Base-by-base conservation (phyloP, 2,797 vertebrate species). In the Margarornis squamiger region DNA sequence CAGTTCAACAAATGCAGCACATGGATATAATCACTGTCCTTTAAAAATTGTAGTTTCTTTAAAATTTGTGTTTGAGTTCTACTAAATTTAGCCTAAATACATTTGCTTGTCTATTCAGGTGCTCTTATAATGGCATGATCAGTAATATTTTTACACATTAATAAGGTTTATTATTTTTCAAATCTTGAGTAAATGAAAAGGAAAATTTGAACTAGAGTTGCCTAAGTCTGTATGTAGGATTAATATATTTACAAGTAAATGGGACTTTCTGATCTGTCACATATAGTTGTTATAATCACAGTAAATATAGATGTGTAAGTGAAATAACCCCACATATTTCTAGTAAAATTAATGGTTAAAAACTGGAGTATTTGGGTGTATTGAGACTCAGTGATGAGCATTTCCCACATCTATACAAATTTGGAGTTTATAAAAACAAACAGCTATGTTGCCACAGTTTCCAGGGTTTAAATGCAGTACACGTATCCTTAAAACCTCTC, bases 321-420 rank as follows among this genome's bases (percentile, higher is more conserved):
- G 43, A 90, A 87, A 85, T 9, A 59, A 12, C 2, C 0, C 0
- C 6, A 63, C 0, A 0, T 58, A 45, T 41, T 74, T 88, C 19
- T 61, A 57, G 41, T 63, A 77, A 83, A 88, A 63, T 17, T 17
- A 90, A 9, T 49, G 67, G 17, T 30, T 92, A 63, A 80, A 87
- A 76, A 51, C 34, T 48, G 5, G 9, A 67, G 36, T 38, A 19
- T 74, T 66, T 39, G 30, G 6, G 5, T 55, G 9, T 41, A 34
- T 59, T 89, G 63, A 73, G 30, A 65, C 27, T 92, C 0, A 0
- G 43, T 30, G 32, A 67, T 32, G 21, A 88, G 32, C 2, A 59
- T 80, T 67, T 86, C 19, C 45, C 23, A 65, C 16, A 65, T 22
- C 32, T 68, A 34, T 55, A 55, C 39, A 51, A 14, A 23, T 62